Percentiles rank a stretch among this genome's conserved stretches.
Evolutionary conservation across 1,140 invertebrate genomes (phyloP).

Genomic region (Lepidostoma basale): DNA sequence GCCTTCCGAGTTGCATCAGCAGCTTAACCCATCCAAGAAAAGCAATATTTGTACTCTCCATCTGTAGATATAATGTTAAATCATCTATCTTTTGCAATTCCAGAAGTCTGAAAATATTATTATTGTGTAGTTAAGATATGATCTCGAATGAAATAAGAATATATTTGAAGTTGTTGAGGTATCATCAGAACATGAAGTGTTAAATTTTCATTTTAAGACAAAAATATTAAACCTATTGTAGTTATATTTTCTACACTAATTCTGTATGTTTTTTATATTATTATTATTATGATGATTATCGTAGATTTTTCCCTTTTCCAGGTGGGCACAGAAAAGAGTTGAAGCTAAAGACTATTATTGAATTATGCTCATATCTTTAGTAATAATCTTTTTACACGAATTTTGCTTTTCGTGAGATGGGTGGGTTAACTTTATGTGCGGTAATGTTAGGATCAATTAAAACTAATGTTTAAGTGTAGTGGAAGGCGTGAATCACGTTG

Average conservation of each 20-base stretch:
- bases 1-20: not conserved
- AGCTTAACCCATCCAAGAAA: conserved; percentile 16
- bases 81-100: not conserved
- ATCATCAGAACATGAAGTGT: not conserved
- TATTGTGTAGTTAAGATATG: too few relatives aligned
- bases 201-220: not conserved
- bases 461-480: not conserved
- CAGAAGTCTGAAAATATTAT: not conserved
- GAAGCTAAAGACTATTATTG: not conserved
- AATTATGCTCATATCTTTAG: conserved; percentile 27
- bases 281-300: too few relatives aligned
- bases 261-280: too few relatives aligned
- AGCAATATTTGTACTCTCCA: conserved; percentile 1
- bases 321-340: too few relatives aligned
- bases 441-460: conserved; percentile 20
- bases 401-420: conserved; percentile 14
- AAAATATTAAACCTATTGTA: not conserved
- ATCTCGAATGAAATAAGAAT: too few relatives aligned
- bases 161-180: too few relatives aligned
- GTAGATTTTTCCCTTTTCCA: too few relatives aligned
- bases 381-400: not conserved
- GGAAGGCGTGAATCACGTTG: not conserved
- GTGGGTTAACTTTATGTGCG: conserved; percentile 4
- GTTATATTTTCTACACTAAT: not conserved
- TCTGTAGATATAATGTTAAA: not conserved